Evolutionary conservation across 2,797 vertebrate species (phyloP).

Genomic region (Mormyrus hasselquistii): DNA sequence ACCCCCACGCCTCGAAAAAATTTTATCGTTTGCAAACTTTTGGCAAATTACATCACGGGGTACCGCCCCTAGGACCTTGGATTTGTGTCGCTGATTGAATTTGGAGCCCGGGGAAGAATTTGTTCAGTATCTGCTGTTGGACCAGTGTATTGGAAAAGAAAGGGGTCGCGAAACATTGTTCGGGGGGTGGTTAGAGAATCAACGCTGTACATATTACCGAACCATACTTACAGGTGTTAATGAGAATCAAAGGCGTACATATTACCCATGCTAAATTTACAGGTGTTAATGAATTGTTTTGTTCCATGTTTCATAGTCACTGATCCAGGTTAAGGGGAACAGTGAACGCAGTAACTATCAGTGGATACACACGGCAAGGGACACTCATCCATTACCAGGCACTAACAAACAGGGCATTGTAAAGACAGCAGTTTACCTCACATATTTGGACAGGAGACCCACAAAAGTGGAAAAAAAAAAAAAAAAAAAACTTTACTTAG

Average conservation of each 20-base stretch:
- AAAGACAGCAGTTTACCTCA: not conserved
- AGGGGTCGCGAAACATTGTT: not conserved
- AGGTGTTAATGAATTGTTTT: not conserved
- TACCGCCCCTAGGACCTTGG: not conserved
- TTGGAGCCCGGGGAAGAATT: not conserved
- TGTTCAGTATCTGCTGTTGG: not conserved
- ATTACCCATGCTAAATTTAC: no score
- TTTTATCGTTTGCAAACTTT: not conserved
- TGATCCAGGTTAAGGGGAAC: not conserved
- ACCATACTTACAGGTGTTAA: no score
- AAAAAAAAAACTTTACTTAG: not conserved
- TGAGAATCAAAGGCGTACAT: no score
- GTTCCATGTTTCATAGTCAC: not conserved
- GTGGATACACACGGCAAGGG: not conserved
- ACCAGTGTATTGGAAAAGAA: not conserved
- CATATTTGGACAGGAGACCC: not conserved
- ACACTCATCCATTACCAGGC: not conserved
- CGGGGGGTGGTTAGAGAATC: not conserved
- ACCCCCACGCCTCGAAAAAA: not conserved
- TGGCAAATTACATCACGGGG: not conserved
- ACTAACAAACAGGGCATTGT: not conserved
- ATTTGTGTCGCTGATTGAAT: not conserved
- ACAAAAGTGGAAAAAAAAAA: not conserved
- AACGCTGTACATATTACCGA: not conserved
- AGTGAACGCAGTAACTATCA: not conserved